Evolutionary conservation across 1,140 invertebrate genomes (phyloP).

Genomic region (Lethocerus indicus): DNA sequence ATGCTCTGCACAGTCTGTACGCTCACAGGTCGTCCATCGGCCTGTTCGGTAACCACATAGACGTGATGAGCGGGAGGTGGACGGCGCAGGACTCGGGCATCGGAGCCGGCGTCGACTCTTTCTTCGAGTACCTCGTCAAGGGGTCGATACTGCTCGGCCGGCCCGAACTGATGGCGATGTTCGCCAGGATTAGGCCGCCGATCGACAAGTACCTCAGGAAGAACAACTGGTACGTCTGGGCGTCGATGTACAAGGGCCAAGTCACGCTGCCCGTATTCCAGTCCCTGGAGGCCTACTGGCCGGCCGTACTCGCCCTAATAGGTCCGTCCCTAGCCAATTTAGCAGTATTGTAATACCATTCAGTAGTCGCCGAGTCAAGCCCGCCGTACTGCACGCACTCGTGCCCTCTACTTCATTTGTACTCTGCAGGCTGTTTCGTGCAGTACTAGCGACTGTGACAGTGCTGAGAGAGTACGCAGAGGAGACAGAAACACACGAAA

Average conservation of each 20-base stretch:
- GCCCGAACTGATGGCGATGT: slow-evolving; percentile 83
- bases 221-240: slow-evolving; percentile 95
- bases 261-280: slow-evolving; percentile 95
- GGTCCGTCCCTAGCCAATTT: too few relatives aligned
- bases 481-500: too few relatives aligned
- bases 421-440: too few relatives aligned
- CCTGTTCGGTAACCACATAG: slow-evolving; percentile 91
- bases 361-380: too few relatives aligned
- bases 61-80: slow-evolving; percentile 89
- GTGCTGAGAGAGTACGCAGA: too few relatives aligned
- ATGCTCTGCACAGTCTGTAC: slow-evolving; percentile 79
- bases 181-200: slow-evolving; percentile 58
- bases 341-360: too few relatives aligned
- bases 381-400: too few relatives aligned
- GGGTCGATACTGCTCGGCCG: slow-evolving; percentile 45
- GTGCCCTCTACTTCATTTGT: too few relatives aligned
- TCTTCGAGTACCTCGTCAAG: slow-evolving; percentile 98
- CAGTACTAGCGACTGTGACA: too few relatives aligned
- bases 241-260: slow-evolving; percentile 86
- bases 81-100: slow-evolving; percentile 89
- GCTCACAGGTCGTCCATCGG: slow-evolving; percentile 74
- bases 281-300: slow-evolving; percentile 96
- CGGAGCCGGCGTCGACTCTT: slow-evolving; percentile 92
- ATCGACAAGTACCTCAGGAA: slow-evolving; percentile 73
- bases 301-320: slow-evolving; percentile 80